Evolutionary conservation across 2,113 vertebrate species (phyloP).

Genomic region (Carassius gibelio): DNA sequence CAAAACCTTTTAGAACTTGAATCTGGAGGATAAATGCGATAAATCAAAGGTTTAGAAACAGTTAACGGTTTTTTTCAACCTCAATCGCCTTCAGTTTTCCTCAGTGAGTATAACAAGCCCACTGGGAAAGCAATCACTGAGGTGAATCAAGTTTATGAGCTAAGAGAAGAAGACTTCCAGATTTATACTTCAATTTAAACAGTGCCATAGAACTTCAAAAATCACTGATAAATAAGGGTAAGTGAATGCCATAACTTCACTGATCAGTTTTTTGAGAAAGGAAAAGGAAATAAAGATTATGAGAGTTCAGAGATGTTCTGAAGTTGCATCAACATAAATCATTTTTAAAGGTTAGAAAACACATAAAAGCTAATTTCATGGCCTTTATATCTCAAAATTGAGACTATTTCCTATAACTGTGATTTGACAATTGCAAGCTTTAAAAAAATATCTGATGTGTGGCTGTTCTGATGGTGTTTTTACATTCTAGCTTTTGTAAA

Average conservation of each 20-base stretch:
- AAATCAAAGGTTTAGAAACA: neutral
- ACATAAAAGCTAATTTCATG: neutral
- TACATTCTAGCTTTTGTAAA: too few relatives aligned
- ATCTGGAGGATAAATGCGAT: neutral
- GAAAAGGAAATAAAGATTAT: neutral
- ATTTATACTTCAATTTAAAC: neutral
- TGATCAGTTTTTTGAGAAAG: neutral
- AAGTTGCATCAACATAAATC: neutral
- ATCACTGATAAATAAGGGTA: neutral
- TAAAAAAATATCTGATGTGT: neutral
- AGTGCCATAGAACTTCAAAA: neutral
- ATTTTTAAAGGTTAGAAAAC: neutral
- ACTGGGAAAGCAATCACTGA: conserved; percentile 20
- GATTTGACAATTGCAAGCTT: neutral
- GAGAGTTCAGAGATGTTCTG: neutral
- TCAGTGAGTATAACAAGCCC: neutral
- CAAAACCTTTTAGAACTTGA: neutral
- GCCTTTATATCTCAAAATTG: neutral
- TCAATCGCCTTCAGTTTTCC: neutral
- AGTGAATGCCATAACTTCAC: neutral
- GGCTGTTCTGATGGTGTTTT: too few relatives aligned
- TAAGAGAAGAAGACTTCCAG: neutral
- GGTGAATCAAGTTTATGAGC: conserved; percentile 1
- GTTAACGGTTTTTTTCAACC: neutral
- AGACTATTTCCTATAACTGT: neutral